These are phyloP conservation scores for Lepetodrilus schrolli DNA, from an alignment of 2,888 invertebrate genomes.

Conservation along the genomic window DNA sequence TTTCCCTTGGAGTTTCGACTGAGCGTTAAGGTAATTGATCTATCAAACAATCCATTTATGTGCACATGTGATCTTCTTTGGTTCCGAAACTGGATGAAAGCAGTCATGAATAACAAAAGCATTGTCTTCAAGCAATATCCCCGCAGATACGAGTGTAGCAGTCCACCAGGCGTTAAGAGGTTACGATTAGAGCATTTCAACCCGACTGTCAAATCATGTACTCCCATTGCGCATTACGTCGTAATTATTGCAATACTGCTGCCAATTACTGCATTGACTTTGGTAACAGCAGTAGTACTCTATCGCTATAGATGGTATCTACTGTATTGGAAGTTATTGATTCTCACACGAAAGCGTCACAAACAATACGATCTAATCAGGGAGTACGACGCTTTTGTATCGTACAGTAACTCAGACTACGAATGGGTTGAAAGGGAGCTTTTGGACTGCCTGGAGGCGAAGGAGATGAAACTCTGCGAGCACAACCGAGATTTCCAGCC, in stretches of 20 bases:
- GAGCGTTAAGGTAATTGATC: slow-evolving; percentile 77
- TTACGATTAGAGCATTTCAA: not conserved
- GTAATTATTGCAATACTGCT: not conserved
- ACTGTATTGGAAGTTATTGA: not conserved
- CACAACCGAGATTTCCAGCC: slow-evolving; percentile 3
- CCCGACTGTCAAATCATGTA: slow-evolving; percentile 12
- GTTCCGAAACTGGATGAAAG: slow-evolving; percentile 90
- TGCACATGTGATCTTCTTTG: slow-evolving; percentile 93
- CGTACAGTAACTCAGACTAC: not conserved
- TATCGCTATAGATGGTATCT: slow-evolving; percentile 17
- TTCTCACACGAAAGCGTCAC: slow-evolving; percentile 1
- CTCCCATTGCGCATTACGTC: not conserved
- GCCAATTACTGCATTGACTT: not conserved
- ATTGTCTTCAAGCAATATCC: slow-evolving; percentile 10
- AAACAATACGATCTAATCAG: not conserved
- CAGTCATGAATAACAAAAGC: not conserved
- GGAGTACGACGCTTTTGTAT: slow-evolving; percentile 25
- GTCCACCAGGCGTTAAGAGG: not conserved
- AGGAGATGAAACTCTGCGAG: not conserved
- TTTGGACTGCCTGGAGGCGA: not conserved
- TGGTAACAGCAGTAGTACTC: not conserved
- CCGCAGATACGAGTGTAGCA: not conserved
- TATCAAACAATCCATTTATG: slow-evolving; percentile 91
- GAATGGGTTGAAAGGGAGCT: slow-evolving; percentile 15
- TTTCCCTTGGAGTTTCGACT: slow-evolving; percentile 20